Percentiles rank a stretch among this genome's conserved stretches.
Evolutionary conservation across 2,113 vertebrate genomes (phyloP).

Genomic region (Oncorhynchus clarkii): DNA sequence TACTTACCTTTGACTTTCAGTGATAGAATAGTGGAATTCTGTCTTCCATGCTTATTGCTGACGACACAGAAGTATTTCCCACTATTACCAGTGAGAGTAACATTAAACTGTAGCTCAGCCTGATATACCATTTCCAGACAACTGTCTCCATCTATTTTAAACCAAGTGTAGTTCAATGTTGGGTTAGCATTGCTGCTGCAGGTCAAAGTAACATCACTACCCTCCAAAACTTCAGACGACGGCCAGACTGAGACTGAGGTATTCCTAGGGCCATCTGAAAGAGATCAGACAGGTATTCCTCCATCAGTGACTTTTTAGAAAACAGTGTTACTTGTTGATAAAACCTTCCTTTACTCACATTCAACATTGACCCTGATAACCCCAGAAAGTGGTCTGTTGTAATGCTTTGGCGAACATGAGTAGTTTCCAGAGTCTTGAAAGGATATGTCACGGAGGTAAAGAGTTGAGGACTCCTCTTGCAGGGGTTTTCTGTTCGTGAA

Average conservation of each 20-base stretch:
- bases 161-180: slow-evolving; percentile 41
- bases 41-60: slow-evolving; percentile 19
- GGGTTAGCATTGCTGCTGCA: slow-evolving; percentile 53
- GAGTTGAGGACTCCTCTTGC: no score
- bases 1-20: slow-evolving; percentile 25
- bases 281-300: not conserved
- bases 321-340: no score
- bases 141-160: not conserved
- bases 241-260: slow-evolving; percentile 24
- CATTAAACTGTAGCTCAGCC: not conserved
- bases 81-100: not conserved
- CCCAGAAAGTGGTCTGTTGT: slow-evolving; percentile 3
- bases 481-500: not conserved
- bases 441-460: no score
- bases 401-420: no score
- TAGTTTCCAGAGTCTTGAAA: no score
- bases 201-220: slow-evolving; percentile 25
- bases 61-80: no score
- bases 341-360: slow-evolving; percentile 38
- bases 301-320: no score
- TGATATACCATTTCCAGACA: not conserved
- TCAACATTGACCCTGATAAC: slow-evolving; percentile 33
- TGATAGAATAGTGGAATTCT: slow-evolving; percentile 30
- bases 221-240: not conserved
- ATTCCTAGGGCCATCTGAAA: slow-evolving; percentile 49